Base-by-base conservation (phyloP, 92 coral and sea anemone species). In the Isaurus tuberculatus region DNA sequence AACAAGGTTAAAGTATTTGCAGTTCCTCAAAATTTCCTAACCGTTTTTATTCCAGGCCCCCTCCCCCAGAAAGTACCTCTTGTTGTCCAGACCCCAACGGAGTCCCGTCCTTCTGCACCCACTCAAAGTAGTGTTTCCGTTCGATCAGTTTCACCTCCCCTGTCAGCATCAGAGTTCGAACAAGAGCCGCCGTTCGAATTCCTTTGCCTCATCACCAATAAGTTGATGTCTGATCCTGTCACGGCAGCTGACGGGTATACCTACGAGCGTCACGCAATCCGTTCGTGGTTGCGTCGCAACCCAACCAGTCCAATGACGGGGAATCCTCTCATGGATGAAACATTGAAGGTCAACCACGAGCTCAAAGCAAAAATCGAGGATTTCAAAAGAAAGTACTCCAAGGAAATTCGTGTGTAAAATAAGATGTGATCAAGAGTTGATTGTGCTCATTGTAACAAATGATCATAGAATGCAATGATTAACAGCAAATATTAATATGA, bases 271-370 rank as follows among this genome's bases (percentile, higher is more conserved):
- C 85, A 79, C 75, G 93, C 95, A 17, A 91, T 93, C 29, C 90
- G 85, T 60, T 90, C 93, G 23, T 94, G 95, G 98, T 81, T 91
- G 70, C 91, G 95, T 2, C 87, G 72, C 58, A 89, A 93, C 48
- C 90, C 87, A 17, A 86, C 90, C 20, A 94, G 95, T 34, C 98
- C 98, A 81, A 89, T 94, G 95, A 91, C 93, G 8, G 92, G 92
- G 84, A 94, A 85, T 61, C 89, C 87, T 4, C 17, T 94, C 15
- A 80, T 92, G 89, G 95, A 94, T 80, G 66, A 82, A 42, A 85
- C 83, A 43, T 70, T 89, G 30, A 87, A 85, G 25, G 81, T 85
- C 22, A 89, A 94, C 87, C 87, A 89, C 75, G 91, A 89, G 66
- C 95, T 93, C 11, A 87, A 91, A 80, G 81, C 58, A 49, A 88